phyloP scores from a whole-genome alignment of 2,888 invertebrate genomes.

The Leptopterna dolabrata region DNA sequence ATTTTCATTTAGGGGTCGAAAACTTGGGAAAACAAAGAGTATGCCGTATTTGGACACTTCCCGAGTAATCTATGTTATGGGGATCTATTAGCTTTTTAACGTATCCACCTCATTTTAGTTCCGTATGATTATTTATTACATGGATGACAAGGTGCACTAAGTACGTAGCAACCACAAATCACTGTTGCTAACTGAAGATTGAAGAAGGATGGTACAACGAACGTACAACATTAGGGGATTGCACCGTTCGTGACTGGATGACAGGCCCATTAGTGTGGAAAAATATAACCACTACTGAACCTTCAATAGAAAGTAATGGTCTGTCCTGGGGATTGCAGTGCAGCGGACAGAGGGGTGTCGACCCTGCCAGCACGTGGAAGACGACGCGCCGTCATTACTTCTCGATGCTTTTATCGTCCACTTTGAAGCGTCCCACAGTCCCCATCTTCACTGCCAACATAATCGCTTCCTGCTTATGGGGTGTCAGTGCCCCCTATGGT shows the following conservation, averaged over 20 bases:
- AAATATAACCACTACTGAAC: background rate
- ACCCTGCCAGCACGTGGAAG: background rate
- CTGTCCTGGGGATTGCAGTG: background rate
- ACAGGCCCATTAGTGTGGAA: background rate
- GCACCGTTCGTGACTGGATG: background rate
- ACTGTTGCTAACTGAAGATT: too few species aligned
- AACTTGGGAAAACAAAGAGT: too few species aligned
- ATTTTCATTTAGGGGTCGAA: too few species aligned
- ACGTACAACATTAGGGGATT: too few species aligned
- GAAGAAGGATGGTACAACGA: too few species aligned
- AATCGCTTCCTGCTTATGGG: conserved; percentile 36
- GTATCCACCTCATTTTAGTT: too few species aligned
- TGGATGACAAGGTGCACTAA: too few species aligned
- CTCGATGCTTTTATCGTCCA: conserved; percentile 14
- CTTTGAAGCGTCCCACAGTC: conserved; percentile 10
- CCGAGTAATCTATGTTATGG: too few species aligned
- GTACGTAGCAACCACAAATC: too few species aligned
- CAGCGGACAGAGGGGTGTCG: background rate
- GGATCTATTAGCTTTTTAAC: too few species aligned
- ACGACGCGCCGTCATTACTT: background rate
- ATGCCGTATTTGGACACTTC: too few species aligned
- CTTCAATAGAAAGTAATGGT: background rate
- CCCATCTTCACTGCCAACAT: conserved; percentile 24
- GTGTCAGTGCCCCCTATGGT: background rate
- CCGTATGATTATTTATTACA: too few species aligned